Conservation (phyloP, 2,888 invertebrate species). For the Melipona bicolor region DNA sequence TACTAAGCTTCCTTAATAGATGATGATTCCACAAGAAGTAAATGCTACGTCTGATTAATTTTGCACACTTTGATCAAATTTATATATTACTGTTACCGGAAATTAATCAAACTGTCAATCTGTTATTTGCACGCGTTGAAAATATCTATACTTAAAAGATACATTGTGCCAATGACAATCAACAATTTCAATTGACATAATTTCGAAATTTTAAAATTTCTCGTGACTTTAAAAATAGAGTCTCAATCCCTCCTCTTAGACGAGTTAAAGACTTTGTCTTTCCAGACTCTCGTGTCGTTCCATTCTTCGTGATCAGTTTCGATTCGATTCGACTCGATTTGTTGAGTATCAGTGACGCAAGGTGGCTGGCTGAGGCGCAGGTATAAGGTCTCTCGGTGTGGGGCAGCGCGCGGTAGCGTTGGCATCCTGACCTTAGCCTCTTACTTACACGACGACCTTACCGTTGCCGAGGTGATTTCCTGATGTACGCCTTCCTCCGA, state of each 20-base stretch:
- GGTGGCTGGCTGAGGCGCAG: slow-evolving; percentile 24
- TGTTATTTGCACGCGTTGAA: neutral
- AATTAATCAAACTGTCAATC: slow-evolving; percentile 1
- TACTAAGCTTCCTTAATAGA: neutral
- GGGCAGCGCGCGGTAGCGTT: slow-evolving; percentile 66
- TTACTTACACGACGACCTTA: slow-evolving; percentile 69
- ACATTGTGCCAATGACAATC: too few species aligned
- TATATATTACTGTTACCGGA: neutral
- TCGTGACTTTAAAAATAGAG: too few species aligned
- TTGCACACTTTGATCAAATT: neutral
- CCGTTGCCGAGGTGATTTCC: slow-evolving; percentile 70
- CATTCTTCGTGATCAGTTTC: slow-evolving; percentile 1
- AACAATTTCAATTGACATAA: too few species aligned
- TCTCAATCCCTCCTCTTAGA: too few species aligned
- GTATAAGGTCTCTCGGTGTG: slow-evolving; percentile 60
- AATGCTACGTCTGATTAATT: neutral
- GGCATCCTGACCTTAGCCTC: slow-evolving; percentile 66
- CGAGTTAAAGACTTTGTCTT: too few species aligned
- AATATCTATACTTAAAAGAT: neutral
- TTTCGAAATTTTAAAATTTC: too few species aligned
- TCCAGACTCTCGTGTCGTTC: neutral
- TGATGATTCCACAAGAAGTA: neutral
- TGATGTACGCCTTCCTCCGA: slow-evolving; percentile 61
- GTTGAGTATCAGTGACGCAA: slow-evolving; percentile 27
- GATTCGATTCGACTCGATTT: slow-evolving; percentile 6